These are phyloP conservation scores for Nudaria mundana DNA, from an alignment of 2,888 invertebrate genomes.

Conservation along the genomic window DNA sequence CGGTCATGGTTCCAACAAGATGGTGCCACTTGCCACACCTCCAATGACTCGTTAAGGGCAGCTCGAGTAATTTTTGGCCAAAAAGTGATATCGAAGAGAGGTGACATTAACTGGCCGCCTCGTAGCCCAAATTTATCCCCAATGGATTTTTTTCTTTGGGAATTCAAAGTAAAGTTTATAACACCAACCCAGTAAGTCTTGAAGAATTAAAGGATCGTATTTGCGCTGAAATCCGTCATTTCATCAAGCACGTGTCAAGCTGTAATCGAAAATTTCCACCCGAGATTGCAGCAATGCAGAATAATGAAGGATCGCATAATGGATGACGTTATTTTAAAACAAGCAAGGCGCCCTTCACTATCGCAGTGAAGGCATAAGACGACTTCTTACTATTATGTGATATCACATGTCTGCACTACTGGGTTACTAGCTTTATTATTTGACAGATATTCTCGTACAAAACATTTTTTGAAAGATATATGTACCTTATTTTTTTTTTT, in stretches of 20 bases:
- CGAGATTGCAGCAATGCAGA: background rate
- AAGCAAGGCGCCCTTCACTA: too few relatives aligned
- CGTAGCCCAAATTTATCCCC: conserved; percentile 1
- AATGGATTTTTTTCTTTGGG: conserved; percentile 5
- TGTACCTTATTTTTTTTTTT: too few relatives aligned
- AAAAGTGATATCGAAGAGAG: conserved; percentile 4
- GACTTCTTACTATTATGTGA: too few relatives aligned
- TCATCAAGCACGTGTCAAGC: background rate
- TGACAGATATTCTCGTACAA: too few relatives aligned
- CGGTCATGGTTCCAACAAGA: conserved; percentile 1
- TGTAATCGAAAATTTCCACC: conserved; percentile 1
- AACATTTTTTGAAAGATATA: too few relatives aligned
- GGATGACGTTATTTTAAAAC: conserved; percentile 2
- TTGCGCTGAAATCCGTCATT: background rate
- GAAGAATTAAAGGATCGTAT: conserved; percentile 2
- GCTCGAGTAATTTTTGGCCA: background rate
- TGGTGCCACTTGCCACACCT: too few relatives aligned
- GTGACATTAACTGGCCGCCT: conserved; percentile 1
- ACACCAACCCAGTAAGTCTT: conserved; percentile 1
- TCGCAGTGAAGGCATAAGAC: too few relatives aligned
- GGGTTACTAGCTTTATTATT: too few relatives aligned
- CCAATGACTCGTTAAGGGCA: background rate
- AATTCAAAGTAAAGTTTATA: conserved; percentile 4
- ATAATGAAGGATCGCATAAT: conserved; percentile 1
- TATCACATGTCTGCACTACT: too few relatives aligned